Conservation (phyloP, 2,113 vertebrate species). For the Emydura subglobosa region DNA sequence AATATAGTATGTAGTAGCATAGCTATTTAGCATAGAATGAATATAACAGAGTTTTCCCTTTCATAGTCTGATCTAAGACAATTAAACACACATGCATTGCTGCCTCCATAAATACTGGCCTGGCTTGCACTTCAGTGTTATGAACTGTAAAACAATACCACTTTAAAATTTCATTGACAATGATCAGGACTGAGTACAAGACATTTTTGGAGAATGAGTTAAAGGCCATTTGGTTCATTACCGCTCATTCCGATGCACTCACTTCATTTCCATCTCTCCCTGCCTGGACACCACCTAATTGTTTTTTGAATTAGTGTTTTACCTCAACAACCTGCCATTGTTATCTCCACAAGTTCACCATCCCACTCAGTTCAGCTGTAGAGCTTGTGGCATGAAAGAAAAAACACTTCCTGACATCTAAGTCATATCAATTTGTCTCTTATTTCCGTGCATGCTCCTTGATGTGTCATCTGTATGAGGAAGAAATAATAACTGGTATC, state of each 20-base stretch:
- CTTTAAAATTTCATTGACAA: neutral
- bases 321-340: neutral
- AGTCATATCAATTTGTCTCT: neutral
- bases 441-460: neutral
- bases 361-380: neutral
- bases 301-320: neutral
- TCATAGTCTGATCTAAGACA: neutral
- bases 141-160: neutral
- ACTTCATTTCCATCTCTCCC: neutral
- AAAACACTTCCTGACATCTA: neutral
- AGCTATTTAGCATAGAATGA: neutral
- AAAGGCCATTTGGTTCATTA: neutral
- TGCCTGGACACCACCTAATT: neutral
- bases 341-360: neutral
- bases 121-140: neutral
- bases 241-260: neutral
- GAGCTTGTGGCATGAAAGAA: neutral
- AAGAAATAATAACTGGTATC: neutral
- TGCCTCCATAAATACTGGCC: neutral
- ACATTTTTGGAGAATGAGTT: fast-evolving
- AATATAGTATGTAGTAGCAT: neutral
- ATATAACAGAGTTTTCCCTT: neutral
- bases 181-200: neutral
- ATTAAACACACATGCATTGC: neutral
- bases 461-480: neutral